Base-by-base conservation (phyloP, 2,888 invertebrate species). In the Drosophila siamana region DNA sequence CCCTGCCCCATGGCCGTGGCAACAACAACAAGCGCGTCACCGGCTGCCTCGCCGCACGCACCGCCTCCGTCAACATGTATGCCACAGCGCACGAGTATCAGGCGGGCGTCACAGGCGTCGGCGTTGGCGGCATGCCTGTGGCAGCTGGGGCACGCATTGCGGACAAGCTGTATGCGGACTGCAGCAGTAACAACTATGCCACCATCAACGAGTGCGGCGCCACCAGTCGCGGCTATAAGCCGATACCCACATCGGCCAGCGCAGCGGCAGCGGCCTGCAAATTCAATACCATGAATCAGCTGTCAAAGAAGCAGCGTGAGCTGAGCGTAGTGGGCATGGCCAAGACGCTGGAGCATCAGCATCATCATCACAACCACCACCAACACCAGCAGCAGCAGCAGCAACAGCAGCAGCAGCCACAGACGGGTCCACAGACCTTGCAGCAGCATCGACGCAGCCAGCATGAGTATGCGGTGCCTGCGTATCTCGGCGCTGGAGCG, bases 41-140 rank as follows among this genome's bases (percentile, higher is more conserved):
- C n/a, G n/a, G n/a, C n/a, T n/a, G n/a, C n/a, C n/a, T n/a, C n/a
- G n/a, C n/a, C 52, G 60, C 28, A 43, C n/a, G n/a, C n/a, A 95
- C 95, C 69, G 94, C 95, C 79, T n/a, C n/a, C n/a, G n/a, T n/a
- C n/a, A n/a, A 73, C 6, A 75, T 75, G 75, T 75, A 75, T 22
- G 75, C 75, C 46, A 73, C 75, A 9, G 75, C 75, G 0, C 75
- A 77, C 6, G 75, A 75, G 33, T 75, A 69, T 15, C 75, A 75
- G 48, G 56, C 69, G 8, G 30, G 73, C 1, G 13, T 38, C 6
- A 7, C 7, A n/a, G n/a, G n/a, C n/a, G n/a, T n/a, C 13, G 36
- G 7, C n/a, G 63, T 33, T 13, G 13, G 55, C 24, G 7, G 47
- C 36, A 63, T 74, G 24, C 43, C 78, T 2, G 62, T 69, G 48